Percentiles rank a stretch among this genome's conserved stretches.
Evolutionary conservation across 2,888 invertebrate genomes (phyloP).

Genomic region (Protodeltote pygarga): DNA sequence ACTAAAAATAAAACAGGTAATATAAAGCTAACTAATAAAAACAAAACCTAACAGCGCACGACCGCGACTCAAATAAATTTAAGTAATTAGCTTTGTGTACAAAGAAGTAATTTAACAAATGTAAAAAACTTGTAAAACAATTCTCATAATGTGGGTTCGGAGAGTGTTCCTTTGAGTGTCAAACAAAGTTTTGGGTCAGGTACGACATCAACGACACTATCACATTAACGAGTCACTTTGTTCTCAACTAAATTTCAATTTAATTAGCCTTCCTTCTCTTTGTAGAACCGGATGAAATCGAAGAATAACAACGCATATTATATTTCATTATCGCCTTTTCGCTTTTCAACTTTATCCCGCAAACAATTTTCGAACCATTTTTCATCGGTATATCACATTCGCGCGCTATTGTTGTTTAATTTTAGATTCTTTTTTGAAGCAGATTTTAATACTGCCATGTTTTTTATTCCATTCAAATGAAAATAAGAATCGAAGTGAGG

Average conservation of each 20-base stretch:
- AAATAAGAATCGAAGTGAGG: too few species aligned
- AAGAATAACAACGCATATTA: conserved; percentile 22
- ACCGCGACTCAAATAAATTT: conserved; percentile 17
- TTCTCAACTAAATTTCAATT: conserved; percentile 69
- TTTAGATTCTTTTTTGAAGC: neutral
- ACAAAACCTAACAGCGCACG: conserved; percentile 1
- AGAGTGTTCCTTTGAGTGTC: conserved; percentile 57
- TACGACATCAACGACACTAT: conserved; percentile 68
- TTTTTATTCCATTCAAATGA: neutral
- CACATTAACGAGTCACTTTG: conserved; percentile 72
- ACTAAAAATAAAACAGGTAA: neutral
- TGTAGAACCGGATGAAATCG: conserved; percentile 40
- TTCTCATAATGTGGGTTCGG: conserved; percentile 55
- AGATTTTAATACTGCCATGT: neutral
- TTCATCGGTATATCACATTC: neutral
- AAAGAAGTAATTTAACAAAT: conserved; percentile 47
- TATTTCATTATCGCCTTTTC: conserved; percentile 15
- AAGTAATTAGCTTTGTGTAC: conserved; percentile 42
- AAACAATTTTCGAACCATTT: conserved; percentile 6
- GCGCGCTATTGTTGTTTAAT: neutral
- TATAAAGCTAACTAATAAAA: neutral
- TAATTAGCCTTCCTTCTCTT: conserved; percentile 63
- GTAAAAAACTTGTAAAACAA: conserved; percentile 59
- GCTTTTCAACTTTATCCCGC: conserved; percentile 11
- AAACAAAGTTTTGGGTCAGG: conserved; percentile 71